Evolutionary conservation across 1,140 invertebrate genomes (phyloP).

Genomic region (Diorhabda elongata): DNA sequence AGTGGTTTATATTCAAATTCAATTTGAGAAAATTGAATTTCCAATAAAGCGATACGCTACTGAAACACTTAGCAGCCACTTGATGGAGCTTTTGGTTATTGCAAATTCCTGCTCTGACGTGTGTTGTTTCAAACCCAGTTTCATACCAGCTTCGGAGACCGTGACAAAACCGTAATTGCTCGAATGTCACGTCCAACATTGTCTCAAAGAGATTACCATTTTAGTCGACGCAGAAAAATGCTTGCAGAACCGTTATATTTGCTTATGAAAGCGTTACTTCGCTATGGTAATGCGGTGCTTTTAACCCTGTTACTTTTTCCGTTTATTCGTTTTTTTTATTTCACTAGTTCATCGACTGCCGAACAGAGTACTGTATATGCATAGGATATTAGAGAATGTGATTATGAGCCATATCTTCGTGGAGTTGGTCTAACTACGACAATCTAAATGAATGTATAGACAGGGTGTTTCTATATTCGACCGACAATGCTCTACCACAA

Average conservation of each 20-base stretch:
- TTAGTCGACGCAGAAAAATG: not conserved
- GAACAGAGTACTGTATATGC: too few species aligned
- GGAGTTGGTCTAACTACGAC: too few species aligned
- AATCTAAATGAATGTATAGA: too few species aligned
- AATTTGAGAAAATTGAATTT: too few species aligned
- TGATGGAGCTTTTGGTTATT: not conserved
- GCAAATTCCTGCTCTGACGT: not conserved
- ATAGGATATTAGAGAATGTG: too few species aligned
- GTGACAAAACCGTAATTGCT: constrained; percentile 2
- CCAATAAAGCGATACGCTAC: not conserved
- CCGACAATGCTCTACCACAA: too few species aligned
- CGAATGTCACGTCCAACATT: constrained; percentile 1
- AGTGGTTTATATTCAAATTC: too few species aligned
- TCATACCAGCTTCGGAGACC: not conserved
- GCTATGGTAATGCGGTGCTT: constrained; percentile 1
- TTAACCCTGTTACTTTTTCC: not conserved
- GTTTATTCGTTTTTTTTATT: not conserved
- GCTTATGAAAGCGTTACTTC: constrained; percentile 2
- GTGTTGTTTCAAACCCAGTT: constrained; percentile 1
- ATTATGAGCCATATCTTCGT: too few species aligned
- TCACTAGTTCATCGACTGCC: too few species aligned
- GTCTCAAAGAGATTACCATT: constrained; percentile 2
- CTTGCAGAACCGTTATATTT: not conserved
- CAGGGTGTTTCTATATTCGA: too few species aligned
- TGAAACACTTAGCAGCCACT: not conserved